Evolutionary conservation across 2,888 invertebrate species (phyloP).

Genomic region (Nycteola revayana): DNA sequence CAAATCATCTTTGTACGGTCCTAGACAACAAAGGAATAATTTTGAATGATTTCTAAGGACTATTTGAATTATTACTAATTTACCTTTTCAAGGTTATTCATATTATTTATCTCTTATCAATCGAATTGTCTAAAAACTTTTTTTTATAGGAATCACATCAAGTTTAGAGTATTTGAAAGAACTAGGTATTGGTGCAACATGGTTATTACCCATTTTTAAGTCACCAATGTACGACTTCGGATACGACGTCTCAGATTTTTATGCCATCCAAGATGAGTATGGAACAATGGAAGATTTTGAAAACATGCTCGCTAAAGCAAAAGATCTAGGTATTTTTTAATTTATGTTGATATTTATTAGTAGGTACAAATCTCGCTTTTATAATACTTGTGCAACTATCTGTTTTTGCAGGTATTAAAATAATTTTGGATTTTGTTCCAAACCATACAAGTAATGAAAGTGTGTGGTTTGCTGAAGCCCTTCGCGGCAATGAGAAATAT

Average conservation of each 20-base stretch:
- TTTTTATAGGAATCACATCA: constrained; percentile 79
- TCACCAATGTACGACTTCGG: constrained; percentile 92
- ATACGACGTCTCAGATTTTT: constrained; percentile 89
- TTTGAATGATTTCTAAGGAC: no score
- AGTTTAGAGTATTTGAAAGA: constrained; percentile 85
- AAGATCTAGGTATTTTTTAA: constrained; percentile 78
- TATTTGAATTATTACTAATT: no score
- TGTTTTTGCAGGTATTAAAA: constrained; percentile 74
- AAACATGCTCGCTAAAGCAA: constrained; percentile 78
- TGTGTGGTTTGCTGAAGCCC: constrained; percentile 91
- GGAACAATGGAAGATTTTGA: constrained; percentile 89
- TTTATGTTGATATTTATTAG: no score
- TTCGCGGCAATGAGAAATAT: constrained; percentile 83
- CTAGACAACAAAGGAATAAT: no score
- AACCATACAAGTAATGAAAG: constrained; percentile 91
- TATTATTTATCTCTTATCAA: no score
- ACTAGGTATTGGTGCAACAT: constrained; percentile 86
- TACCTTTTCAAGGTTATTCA: no score
- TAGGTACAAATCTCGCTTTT: no score
- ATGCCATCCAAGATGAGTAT: constrained; percentile 85
- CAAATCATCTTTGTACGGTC: neutral
- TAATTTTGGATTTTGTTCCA: constrained; percentile 86
- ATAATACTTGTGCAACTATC: no score
- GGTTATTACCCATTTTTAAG: constrained; percentile 88
- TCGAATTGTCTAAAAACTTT: no score